Percentiles rank a stretch among this genome's conserved stretches.
phyloP scores from a whole-genome alignment of 2,797 vertebrate genomes.

The Discoglossus pictus region DNA sequence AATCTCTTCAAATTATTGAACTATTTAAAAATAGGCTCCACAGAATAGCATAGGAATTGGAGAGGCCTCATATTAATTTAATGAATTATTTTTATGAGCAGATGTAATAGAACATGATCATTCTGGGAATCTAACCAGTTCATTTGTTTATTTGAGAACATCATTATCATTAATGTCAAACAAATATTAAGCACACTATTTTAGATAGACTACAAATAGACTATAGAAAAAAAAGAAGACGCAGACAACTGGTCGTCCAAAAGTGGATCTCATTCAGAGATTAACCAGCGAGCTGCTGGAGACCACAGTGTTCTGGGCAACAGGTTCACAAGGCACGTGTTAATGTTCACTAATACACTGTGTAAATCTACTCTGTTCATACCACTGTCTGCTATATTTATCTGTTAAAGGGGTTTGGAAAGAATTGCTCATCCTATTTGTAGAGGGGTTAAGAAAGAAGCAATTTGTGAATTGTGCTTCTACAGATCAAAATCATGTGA shows the following conservation, averaged over 20 bases:
- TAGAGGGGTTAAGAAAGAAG: constrained; percentile 44
- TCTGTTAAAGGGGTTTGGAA: constrained; percentile 16
- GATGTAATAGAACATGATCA: no score
- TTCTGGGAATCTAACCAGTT: no score
- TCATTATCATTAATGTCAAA: no score
- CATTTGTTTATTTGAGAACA: no score
- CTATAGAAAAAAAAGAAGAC: constrained; percentile 11
- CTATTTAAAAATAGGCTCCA: no score
- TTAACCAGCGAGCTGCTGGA: constrained; percentile 3
- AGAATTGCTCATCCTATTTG: constrained; percentile 21
- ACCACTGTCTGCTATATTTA: constrained; percentile 28
- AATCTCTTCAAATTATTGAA: no score
- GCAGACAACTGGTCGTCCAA: constrained; percentile 10
- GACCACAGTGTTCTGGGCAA: not conserved
- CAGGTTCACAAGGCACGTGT: no score
- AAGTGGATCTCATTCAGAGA: constrained; percentile 4
- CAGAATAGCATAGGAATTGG: no score
- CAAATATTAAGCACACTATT: not conserved
- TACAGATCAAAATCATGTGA: constrained; percentile 62
- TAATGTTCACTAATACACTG: no score
- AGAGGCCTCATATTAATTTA: no score
- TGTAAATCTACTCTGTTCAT: not conserved
- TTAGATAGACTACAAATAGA: constrained; percentile 37
- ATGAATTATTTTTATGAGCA: no score
- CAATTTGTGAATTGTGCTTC: constrained; percentile 52